Conservation (phyloP, 1,140 invertebrate genomes). For the Monochamus saltuarius region DNA sequence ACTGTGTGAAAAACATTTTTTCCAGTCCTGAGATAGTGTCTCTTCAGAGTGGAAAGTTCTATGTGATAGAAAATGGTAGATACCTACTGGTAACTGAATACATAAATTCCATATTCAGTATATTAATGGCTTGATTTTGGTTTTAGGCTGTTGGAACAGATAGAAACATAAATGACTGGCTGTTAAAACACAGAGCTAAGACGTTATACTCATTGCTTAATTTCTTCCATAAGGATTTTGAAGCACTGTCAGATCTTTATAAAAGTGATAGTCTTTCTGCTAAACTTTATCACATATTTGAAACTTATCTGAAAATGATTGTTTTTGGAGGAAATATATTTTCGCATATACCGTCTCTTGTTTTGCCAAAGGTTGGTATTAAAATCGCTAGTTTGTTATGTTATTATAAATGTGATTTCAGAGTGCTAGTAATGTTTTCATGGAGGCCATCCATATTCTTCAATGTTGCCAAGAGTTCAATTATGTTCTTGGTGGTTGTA, state of each 20-base stretch:
- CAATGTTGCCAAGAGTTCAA: conserved; percentile 72
- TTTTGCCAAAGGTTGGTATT: conserved; percentile 70
- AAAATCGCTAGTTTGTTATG: conserved; percentile 20
- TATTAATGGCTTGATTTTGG: conserved; percentile 9
- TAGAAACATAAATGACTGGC: conserved; percentile 76
- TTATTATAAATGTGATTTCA: conserved; percentile 39
- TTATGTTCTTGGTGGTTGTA: conserved; percentile 72
- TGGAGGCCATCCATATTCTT: conserved; percentile 78
- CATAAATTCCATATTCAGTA: no score
- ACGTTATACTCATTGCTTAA: conserved; percentile 70
- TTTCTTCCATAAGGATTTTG: conserved; percentile 78
- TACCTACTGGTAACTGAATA: conserved; percentile 67
- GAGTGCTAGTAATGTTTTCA: conserved; percentile 78
- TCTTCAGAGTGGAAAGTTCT: conserved; percentile 82
- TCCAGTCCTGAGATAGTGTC: conserved; percentile 70
- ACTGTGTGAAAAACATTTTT: conserved; percentile 74
- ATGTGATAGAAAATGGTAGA: conserved; percentile 73
- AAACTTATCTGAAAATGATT: conserved; percentile 79
- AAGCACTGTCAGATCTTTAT: conserved; percentile 62
- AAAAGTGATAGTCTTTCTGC: conserved; percentile 67
- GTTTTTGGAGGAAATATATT: conserved; percentile 77
- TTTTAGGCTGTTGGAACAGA: conserved; percentile 80
- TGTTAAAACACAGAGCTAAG: conserved; percentile 72
- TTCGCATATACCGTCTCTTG: conserved; percentile 72
- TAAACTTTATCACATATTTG: conserved; percentile 79